Evolutionary conservation across 2,113 vertebrate genomes (phyloP).

Genomic region (Hiodon alosoides): DNA sequence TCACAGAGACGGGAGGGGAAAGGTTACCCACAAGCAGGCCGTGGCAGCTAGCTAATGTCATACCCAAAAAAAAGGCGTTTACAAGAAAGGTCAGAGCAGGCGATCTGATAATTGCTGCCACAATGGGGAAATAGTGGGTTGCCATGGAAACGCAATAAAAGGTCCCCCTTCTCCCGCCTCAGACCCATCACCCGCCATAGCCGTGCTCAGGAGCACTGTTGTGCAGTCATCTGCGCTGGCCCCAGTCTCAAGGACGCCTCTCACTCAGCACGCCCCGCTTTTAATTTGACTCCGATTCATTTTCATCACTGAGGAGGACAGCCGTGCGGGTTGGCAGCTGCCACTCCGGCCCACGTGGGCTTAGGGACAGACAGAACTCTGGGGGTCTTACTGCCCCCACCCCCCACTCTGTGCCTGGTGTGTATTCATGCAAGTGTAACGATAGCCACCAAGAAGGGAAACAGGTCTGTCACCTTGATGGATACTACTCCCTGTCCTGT

Average conservation of each 20-base stretch:
- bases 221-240: background rate
- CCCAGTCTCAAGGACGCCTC: too few relatives aligned
- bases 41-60: background rate
- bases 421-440: too few relatives aligned
- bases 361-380: background rate
- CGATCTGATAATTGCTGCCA: conserved; percentile 17
- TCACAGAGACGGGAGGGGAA: too few relatives aligned
- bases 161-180: background rate
- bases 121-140: conserved; percentile 17
- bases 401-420: background rate
- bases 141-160: conserved; percentile 28
- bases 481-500: too few relatives aligned
- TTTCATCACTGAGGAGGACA: background rate
- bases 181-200: background rate
- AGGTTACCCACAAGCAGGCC: background rate
- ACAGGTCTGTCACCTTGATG: too few relatives aligned
- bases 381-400: background rate
- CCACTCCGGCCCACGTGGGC: background rate
- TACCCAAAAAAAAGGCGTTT: conserved; percentile 4
- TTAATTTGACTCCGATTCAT: background rate
- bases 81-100: conserved; percentile 14
- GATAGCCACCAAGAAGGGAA: too few relatives aligned
- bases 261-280: too few relatives aligned
- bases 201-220: background rate
- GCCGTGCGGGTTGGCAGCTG: background rate